Evolutionary conservation across 2,888 invertebrate genomes (phyloP).

Genomic region (Leucophora obtusa): DNA sequence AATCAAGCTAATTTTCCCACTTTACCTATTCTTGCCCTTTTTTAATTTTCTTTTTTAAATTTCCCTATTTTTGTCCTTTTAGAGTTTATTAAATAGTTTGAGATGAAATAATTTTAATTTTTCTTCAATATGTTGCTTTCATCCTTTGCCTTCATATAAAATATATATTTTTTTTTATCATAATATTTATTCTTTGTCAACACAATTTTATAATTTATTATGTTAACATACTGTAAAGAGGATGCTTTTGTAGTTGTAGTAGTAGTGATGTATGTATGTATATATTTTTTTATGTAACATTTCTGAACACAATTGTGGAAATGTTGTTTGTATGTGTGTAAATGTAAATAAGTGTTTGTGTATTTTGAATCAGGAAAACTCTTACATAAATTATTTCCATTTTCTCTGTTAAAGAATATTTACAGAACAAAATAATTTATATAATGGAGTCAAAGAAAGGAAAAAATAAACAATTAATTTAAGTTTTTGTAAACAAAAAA

Average conservation of each 20-base stretch:
- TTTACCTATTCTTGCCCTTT: no score
- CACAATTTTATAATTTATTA: conserved; percentile 25
- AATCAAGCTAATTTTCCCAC: no score
- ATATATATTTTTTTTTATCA: not conserved
- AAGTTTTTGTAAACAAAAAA: conserved; percentile 41
- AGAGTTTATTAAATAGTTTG: not conserved
- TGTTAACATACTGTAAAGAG: conserved; percentile 13
- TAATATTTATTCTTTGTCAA: conserved; percentile 11
- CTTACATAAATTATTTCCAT: conserved; percentile 5
- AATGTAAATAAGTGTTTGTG: not conserved
- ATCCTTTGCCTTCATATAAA: no score
- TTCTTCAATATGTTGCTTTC: not conserved
- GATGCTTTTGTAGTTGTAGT: conserved; percentile 11
- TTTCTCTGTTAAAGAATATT: conserved; percentile 6
- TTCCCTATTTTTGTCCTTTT: no score
- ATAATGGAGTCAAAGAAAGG: conserved; percentile 46
- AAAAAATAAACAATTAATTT: conserved; percentile 34
- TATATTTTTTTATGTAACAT: not conserved
- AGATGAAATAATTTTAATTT: not conserved
- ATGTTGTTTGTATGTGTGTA: not conserved
- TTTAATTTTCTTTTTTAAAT: not conserved
- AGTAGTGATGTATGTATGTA: not conserved
- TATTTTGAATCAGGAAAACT: not conserved
- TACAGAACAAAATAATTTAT: conserved; percentile 42
- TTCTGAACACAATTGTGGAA: not conserved